A percentile compares a stretch with the other conserved stretches of the same genome.
Evolutionary conservation across 2,888 invertebrate species (phyloP).

Genomic region (Caprella mutica): DNA sequence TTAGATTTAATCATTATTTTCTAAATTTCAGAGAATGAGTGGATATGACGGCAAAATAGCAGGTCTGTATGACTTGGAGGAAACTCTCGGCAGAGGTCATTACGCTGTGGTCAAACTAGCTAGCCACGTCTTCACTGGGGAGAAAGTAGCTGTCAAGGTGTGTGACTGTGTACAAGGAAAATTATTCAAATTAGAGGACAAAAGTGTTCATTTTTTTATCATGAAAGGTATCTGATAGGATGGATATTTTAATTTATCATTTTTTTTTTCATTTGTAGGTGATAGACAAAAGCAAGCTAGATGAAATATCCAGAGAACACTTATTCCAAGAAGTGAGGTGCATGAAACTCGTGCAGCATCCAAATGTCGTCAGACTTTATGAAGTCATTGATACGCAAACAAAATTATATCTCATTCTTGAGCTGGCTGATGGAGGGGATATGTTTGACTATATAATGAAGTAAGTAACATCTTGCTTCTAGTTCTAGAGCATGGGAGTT

Average conservation of each 20-base stretch:
- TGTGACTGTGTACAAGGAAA: too few species aligned
- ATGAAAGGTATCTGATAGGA: conserved; percentile 31
- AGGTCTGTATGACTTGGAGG: conserved; percentile 92
- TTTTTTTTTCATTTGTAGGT: conserved; percentile 50
- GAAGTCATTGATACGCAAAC: conserved; percentile 99
- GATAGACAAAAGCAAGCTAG: conserved; percentile 95
- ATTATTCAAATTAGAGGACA: background rate
- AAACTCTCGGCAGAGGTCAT: conserved; percentile 94
- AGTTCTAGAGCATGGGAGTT: background rate
- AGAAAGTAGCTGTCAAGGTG: conserved; percentile 90
- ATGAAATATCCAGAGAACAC: conserved; percentile 89
- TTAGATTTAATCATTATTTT: too few species aligned
- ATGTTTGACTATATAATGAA: conserved; percentile 97
- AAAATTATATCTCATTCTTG: conserved; percentile 89
- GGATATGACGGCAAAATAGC: conserved; percentile 69
- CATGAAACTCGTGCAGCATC: conserved; percentile 98
- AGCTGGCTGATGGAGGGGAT: conserved; percentile 96
- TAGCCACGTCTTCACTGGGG: conserved; percentile 95
- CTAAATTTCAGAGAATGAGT: conserved; percentile 33
- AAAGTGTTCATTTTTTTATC: background rate
- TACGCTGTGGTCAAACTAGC: conserved; percentile 98
- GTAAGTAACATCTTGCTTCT: conserved; percentile 44
- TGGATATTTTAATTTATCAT: conserved; percentile 34
- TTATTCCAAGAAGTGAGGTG: conserved; percentile 81
- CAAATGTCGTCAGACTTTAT: conserved; percentile 93